These are phyloP conservation scores for Danio aesculapii DNA, from an alignment of 2,797 vertebrate genomes.

Conservation along the genomic window DNA sequence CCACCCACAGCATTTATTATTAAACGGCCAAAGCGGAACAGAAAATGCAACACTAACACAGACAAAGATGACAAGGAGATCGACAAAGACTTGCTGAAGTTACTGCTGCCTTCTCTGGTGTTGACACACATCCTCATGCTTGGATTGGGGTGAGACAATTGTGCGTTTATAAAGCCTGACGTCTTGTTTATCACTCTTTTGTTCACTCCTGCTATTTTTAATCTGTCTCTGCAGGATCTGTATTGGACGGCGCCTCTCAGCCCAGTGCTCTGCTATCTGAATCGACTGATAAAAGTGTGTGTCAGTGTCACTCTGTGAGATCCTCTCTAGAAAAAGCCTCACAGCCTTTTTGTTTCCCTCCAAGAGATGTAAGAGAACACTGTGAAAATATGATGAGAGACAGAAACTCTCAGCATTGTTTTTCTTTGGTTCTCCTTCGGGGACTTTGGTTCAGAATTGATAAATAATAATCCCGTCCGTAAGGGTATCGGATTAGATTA, in stretches of 20 bases:
- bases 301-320: slow-evolving; percentile 33
- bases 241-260: slow-evolving; percentile 38
- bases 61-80: slow-evolving; percentile 23
- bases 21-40: slow-evolving; percentile 32
- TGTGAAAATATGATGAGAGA: slow-evolving; percentile 15
- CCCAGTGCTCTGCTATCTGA: slow-evolving; percentile 46
- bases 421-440: not conserved
- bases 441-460: slow-evolving; percentile 2
- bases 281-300: slow-evolving; percentile 17
- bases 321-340: slow-evolving; percentile 7
- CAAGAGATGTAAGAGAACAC: slow-evolving; percentile 8
- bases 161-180: not conserved
- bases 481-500: not conserved
- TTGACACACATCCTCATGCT: slow-evolving; percentile 43
- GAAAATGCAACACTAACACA: not conserved
- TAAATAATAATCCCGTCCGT: not conserved
- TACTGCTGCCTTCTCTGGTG: slow-evolving; percentile 34
- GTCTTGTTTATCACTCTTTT: not conserved
- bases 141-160: slow-evolving; percentile 39
- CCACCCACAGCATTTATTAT: slow-evolving; percentile 71
- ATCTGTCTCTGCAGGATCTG: slow-evolving; percentile 37
- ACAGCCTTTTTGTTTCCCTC: slow-evolving; percentile 7
- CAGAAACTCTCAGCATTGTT: slow-evolving; percentile 3
- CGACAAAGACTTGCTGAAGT: slow-evolving; percentile 31
- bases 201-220: not conserved